Base-by-base conservation (phyloP, 2,797 vertebrate species). In the Xenentodon cancila region DNA sequence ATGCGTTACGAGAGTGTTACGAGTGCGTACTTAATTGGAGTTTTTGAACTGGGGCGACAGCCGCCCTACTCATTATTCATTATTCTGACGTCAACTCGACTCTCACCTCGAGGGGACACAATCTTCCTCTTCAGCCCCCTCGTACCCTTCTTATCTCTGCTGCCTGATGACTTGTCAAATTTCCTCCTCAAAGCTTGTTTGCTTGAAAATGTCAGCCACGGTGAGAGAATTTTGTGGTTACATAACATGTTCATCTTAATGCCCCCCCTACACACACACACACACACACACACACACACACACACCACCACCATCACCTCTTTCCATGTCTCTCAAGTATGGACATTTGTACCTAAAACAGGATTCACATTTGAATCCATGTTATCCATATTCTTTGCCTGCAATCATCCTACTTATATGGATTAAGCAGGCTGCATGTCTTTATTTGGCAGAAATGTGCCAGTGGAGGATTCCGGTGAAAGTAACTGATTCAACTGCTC, bases 121-220 rank as follows among this genome's bases (percentile, higher is more conserved):
- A 64, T 46, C 82, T 76, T 71, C 77, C 68, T 80, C 75, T 57
- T 19, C 73, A 69, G 34, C 77, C 69, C 62, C 70, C 68, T 80
- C 69, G 30, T 58, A 60, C 46, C 63, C 64, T 48, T 73, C 84
- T 87, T 84, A 87, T 87, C 85, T 78, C 69, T 27, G 46, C 59
- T 5, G 71, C 84, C 67, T 67, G 48, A 71, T 32, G 30, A 73
- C 79, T 82, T 75, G 77, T 89, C 82, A 84, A 54, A 81, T 84
- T 71, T 85, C 44, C 65, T 60, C 32, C 69, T 83, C 82, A 71
- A 56, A 86, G 79, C 71, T 81, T 81, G 78, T 79, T 87, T 87
- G 85, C 71, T 76, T 54, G 71, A 63, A 91, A 87, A 88, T 88
- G 85, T 88, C 88, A 85, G 58, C 68, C 63, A 71, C 54, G 5